Percentiles rank a stretch among this genome's conserved stretches.
These are phyloP conservation scores for Salvelinus sp. DNA, from an alignment of 2,113 vertebrate genomes.

Conservation along the genomic window DNA sequence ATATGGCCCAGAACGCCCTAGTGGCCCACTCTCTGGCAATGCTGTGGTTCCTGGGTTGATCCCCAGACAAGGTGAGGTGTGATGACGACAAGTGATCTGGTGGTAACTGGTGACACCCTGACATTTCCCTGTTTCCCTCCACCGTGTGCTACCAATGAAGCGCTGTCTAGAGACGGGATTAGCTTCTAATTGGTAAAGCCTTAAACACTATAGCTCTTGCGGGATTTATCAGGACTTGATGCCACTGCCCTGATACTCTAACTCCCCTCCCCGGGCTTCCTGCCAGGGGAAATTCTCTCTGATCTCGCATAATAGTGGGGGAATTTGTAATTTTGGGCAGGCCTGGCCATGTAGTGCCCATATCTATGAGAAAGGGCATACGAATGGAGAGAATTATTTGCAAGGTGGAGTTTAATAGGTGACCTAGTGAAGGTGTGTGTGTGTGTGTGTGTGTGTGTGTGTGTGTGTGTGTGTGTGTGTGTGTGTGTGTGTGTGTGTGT, in stretches of 20 bases:
- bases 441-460: too few relatives aligned
- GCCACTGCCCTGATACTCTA: constrained; percentile 14
- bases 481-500: too few relatives aligned
- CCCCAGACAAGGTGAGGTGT: constrained; percentile 73
- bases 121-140: constrained; percentile 36
- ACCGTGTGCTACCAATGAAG: neutral
- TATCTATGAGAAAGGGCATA: neutral
- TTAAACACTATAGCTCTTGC: constrained; percentile 34
- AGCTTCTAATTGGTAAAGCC: constrained; percentile 58
- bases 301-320: neutral
- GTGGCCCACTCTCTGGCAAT: constrained; percentile 78
- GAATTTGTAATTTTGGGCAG: neutral
- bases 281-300: constrained; percentile 3
- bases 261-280: constrained; percentile 5
- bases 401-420: neutral
- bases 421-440: neutral
- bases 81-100: neutral
- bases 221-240: constrained; percentile 40
- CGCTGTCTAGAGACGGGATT: constrained; percentile 52
- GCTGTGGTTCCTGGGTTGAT: constrained; percentile 75
- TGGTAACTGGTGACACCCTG: constrained; percentile 42
- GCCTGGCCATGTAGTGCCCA: neutral
- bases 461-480: too few relatives aligned
- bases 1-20: constrained; percentile 47
- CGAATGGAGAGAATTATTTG: neutral